Evolutionary conservation across 2,113 vertebrate genomes (phyloP).

Genomic region (Peromyscus polionotus): DNA sequence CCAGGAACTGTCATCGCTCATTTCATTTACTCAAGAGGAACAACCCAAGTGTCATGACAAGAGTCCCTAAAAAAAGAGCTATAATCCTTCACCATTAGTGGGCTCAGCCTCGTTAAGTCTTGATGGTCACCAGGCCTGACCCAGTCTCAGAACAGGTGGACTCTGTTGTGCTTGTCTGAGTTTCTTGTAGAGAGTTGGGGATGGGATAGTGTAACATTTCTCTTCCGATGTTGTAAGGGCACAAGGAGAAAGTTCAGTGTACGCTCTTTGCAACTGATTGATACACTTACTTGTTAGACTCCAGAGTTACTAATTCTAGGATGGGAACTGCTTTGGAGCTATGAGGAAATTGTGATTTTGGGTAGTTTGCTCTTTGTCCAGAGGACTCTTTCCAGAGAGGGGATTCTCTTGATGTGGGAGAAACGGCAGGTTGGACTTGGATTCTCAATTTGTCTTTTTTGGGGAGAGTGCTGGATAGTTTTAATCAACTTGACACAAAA

Average conservation of each 20-base stretch:
- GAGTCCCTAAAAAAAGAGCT: background rate
- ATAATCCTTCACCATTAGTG: background rate
- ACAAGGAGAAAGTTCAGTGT: background rate
- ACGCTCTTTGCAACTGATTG: background rate
- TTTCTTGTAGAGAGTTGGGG: background rate
- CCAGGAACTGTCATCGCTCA: background rate
- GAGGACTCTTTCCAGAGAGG: background rate
- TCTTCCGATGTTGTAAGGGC: background rate
- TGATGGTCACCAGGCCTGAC: slow-evolving; percentile 38
- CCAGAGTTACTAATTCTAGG: background rate
- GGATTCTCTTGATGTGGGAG: background rate
- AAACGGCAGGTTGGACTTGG: background rate
- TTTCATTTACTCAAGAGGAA: slow-evolving; percentile 17
- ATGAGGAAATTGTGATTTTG: background rate
- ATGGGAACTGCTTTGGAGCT: background rate
- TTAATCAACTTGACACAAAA: background rate
- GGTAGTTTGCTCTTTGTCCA: background rate
- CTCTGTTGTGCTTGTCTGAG: background rate
- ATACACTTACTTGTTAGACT: background rate
- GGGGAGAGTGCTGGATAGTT: background rate
- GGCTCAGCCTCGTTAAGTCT: background rate
- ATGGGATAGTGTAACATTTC: background rate
- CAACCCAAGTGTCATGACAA: background rate
- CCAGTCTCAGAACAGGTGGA: background rate
- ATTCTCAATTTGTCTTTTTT: background rate